Evolutionary conservation across 2,888 invertebrate genomes (phyloP).

Genomic region (Aspidapion aeneum): DNA sequence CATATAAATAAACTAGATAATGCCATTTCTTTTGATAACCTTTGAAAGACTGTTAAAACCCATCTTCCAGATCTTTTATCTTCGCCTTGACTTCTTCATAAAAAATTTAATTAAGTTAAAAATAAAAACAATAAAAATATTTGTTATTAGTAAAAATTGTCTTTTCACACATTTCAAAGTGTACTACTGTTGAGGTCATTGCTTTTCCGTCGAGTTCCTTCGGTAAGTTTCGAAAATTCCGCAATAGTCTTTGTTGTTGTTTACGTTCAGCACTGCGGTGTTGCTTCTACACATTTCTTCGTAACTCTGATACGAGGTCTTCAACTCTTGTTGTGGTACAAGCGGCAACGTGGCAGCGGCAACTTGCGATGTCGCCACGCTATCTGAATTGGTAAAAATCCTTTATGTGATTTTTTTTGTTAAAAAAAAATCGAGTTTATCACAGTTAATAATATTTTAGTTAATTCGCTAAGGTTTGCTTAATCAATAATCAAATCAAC

Average conservation of each 20-base stretch:
- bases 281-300: background rate
- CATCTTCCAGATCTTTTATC: no score
- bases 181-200: background rate
- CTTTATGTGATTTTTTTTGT: background rate
- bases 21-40: no score
- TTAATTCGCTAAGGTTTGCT: background rate
- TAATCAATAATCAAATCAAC: background rate
- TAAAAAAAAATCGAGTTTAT: no score
- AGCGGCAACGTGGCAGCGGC: background rate
- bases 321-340: background rate
- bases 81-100: no score
- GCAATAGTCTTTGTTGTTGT: background rate
- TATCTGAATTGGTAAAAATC: background rate
- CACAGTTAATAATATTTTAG: background rate
- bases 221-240: background rate
- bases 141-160: background rate
- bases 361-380: background rate
- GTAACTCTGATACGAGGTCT: background rate
- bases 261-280: no score
- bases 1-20: no score
- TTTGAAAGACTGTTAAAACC: no score
- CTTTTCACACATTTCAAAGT: background rate
- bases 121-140: no score
- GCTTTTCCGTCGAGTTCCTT: background rate
- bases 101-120: no score